Evolutionary conservation across 2,888 invertebrate genomes (phyloP).

Genomic region (Himalopsyche japonica): DNA sequence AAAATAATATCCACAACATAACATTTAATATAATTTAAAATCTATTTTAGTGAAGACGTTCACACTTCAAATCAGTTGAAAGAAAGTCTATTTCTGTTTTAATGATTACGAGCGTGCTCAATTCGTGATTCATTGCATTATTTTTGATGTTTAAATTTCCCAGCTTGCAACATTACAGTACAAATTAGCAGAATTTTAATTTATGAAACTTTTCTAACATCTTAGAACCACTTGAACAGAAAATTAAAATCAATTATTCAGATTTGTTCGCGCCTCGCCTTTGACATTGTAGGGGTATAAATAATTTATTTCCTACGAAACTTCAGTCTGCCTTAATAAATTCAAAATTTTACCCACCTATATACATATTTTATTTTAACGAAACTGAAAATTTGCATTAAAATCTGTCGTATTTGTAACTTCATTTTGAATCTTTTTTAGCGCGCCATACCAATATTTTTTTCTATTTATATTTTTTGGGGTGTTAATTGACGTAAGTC

Average conservation of each 20-base stretch:
- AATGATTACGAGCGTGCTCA: too few species aligned
- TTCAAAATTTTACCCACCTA: background rate
- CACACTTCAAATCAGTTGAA: too few species aligned
- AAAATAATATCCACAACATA: too few species aligned
- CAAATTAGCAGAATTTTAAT: background rate
- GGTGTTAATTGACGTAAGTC: too few species aligned
- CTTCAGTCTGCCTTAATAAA: background rate
- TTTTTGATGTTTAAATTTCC: too few species aligned
- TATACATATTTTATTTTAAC: background rate
- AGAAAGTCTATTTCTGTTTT: too few species aligned
- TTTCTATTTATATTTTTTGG: too few species aligned
- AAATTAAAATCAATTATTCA: slow-evolving; percentile 39
- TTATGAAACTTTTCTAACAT: background rate
- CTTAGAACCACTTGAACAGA: slow-evolving; percentile 8
- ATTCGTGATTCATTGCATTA: too few species aligned
- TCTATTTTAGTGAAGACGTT: too few species aligned
- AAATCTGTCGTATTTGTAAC: background rate
- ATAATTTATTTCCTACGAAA: slow-evolving; percentile 4
- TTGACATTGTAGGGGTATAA: slow-evolving; percentile 12
- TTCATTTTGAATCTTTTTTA: background rate
- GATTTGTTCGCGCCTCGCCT: slow-evolving; percentile 28
- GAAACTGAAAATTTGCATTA: background rate
- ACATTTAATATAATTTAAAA: too few species aligned
- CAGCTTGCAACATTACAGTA: background rate
- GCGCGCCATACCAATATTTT: background rate